Evolutionary conservation across 2,797 vertebrate genomes (phyloP), one percentile per base, ranked within the genome.

Genomic region (Myotis myotis): DNA sequence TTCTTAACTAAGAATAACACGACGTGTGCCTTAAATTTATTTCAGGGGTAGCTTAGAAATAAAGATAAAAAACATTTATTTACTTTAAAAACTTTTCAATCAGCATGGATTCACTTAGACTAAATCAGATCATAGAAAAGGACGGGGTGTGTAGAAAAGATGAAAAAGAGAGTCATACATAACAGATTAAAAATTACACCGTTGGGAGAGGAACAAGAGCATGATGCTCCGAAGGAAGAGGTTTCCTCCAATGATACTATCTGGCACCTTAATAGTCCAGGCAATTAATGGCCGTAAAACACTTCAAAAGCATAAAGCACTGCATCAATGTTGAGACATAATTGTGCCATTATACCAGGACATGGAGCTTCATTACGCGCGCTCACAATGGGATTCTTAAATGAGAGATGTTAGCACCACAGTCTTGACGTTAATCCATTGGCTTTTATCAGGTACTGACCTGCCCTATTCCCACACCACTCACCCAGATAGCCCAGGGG

Each of bases 231-330:
- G 41, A 84, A 49, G 87, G 57, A 66, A 71, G 75, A 66, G 16
- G 12, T 20, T 57, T 87, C 55, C 51, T 93, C 62, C 17, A 70
- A 2, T 4, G 44, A 84, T 49, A 53, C 38, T 30, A 28, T 33
- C 68, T 62, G 82, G 33, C 49, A 62, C 25, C 74, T 33, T 64
- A 74, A 79, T 15, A 68, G 74, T 28, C 33, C 47, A 80, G 82
- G 75, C 80, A 82, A 94, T 44, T 71, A 70, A 94, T 82, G 84
- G 44, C 19, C 80, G 30, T 55, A 83, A 93, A 76, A 92, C 64
- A 70, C 41, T 94, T 88, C 38, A 51, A 17, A 92, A 92, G 53
- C 47, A 51, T 70, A 74, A 93, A 89, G 44, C 19, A 22, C 44
- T 25, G 47, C 12, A 38, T 78, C 80, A 51, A 0, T 25, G 55